Conservation (phyloP, 37 sponge, comb jelly and placozoan species). For the Cladorhizidae sp. region DNA sequence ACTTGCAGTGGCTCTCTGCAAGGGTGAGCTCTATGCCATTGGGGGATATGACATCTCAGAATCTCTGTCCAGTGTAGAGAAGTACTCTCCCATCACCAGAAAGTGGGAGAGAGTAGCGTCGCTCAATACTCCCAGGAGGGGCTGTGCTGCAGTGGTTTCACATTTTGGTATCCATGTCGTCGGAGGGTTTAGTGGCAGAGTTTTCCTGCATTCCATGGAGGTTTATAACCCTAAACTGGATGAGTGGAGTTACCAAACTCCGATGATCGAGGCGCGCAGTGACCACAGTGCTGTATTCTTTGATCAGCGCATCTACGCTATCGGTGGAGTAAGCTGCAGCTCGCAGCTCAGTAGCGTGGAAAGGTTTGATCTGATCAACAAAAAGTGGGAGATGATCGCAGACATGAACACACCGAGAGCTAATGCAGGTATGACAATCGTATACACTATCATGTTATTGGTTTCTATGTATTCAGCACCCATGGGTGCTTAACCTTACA, state of each 20-base stretch:
- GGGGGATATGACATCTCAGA: conserved; percentile 62
- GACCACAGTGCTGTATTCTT: conserved; percentile 59
- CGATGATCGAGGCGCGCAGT: conserved; percentile 76
- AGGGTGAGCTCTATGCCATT: conserved; percentile 74
- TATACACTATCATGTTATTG: too few relatives aligned
- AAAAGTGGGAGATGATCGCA: conserved; percentile 65
- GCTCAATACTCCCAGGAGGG: conserved; percentile 47
- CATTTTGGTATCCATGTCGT: conserved; percentile 54
- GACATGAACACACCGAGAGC: conserved; percentile 71
- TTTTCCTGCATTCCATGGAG: conserved; percentile 71
- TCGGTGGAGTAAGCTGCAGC: conserved; percentile 65
- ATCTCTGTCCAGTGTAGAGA: conserved; percentile 57
- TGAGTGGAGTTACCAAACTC: conserved; percentile 62
- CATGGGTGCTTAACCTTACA: too few relatives aligned
- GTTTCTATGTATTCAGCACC: too few relatives aligned
- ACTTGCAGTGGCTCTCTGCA: conserved; percentile 48
- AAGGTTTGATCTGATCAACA: conserved; percentile 72
- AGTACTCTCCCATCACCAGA: conserved; percentile 54
- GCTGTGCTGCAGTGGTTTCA: conserved; percentile 66
- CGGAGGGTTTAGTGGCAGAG: conserved; percentile 79
- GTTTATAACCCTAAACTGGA: conserved; percentile 57
- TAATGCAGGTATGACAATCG: conserved; percentile 57
- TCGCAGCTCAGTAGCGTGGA: conserved; percentile 67
- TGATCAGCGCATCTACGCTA: conserved; percentile 69
- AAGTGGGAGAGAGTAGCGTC: conserved; percentile 63